Percentiles rank a stretch among this genome's conserved stretches.
phyloP scores from a whole-genome alignment of 2,888 invertebrate species.

The Agriotes lineatus region DNA sequence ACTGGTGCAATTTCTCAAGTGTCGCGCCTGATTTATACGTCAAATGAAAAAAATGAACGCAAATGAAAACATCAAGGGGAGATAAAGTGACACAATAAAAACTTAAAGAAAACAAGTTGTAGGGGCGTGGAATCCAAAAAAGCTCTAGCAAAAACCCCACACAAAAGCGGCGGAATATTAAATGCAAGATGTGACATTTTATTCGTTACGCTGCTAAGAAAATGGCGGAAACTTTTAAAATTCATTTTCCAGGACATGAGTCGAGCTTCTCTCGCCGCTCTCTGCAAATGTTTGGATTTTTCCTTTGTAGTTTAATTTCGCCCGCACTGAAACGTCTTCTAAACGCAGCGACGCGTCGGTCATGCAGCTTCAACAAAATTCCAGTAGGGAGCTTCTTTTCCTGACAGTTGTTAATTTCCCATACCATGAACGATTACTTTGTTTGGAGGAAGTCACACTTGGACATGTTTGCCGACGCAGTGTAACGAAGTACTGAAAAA shows the following conservation, averaged over 20 bases:
- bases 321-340: neutral
- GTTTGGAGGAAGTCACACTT: neutral
- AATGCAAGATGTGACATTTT: constrained; percentile 32
- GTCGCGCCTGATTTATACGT: constrained; percentile 32
- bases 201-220: constrained; percentile 26
- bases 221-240: constrained; percentile 51
- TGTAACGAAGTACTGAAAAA: constrained; percentile 3
- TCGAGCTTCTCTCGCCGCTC: constrained; percentile 37
- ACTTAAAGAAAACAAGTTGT: constrained; percentile 28
- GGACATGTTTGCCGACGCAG: neutral
- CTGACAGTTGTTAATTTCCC: neutral
- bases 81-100: constrained; percentile 17
- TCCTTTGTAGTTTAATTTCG: constrained; percentile 33
- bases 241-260: constrained; percentile 50
- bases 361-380: neutral
- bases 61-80: constrained; percentile 17
- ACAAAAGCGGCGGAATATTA: constrained; percentile 30
- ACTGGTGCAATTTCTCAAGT: constrained; percentile 22
- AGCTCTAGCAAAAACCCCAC: constrained; percentile 3
- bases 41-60: constrained; percentile 22
- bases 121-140: constrained; percentile 4
- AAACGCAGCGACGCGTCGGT: constrained; percentile 3
- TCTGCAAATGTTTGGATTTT: constrained; percentile 30
- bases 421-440: too few relatives aligned
- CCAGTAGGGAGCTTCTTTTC: neutral